Percentiles rank a stretch among this genome's conserved stretches.
phyloP scores from a whole-genome alignment of 2,113 vertebrate species.

The Ameiurus melas region DNA sequence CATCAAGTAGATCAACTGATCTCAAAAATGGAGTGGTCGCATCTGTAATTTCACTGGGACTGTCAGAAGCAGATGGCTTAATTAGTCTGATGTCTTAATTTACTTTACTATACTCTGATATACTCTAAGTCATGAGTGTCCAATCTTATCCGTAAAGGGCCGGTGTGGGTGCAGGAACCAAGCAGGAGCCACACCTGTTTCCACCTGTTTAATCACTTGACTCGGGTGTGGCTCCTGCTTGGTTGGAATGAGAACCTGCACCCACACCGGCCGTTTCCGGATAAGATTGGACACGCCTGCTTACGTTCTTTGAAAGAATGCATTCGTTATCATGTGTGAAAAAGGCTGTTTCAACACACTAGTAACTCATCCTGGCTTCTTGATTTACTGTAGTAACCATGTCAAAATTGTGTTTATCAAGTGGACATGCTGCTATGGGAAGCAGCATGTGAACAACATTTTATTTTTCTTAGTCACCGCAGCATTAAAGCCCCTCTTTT shows the following conservation, averaged over 20 bases:
- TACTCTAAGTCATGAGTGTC: background rate
- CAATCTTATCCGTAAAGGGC: too few species aligned
- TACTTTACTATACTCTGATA: background rate
- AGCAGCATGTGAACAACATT: background rate
- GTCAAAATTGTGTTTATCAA: background rate
- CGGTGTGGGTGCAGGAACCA: too few species aligned
- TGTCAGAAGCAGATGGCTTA: background rate
- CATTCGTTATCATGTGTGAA: background rate
- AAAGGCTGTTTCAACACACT: background rate
- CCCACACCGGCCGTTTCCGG: too few species aligned
- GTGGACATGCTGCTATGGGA: background rate
- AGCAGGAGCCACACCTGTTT: too few species aligned
- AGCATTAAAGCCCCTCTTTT: background rate
- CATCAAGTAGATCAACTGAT: background rate
- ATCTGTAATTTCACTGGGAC: background rate
- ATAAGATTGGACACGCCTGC: too few species aligned
- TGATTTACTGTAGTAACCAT: background rate
- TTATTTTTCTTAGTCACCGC: background rate
- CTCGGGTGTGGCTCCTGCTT: too few species aligned
- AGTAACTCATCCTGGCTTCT: background rate
- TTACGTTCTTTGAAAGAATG: background rate
- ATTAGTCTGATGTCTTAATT: background rate
- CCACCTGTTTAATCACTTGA: too few species aligned
- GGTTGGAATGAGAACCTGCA: too few species aligned
- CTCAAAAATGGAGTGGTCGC: background rate